Percentiles rank a stretch among this genome's conserved stretches.
These are phyloP conservation scores for Acanthoscelides obtectus DNA, from an alignment of 2,888 invertebrate species.

Conservation along the genomic window DNA sequence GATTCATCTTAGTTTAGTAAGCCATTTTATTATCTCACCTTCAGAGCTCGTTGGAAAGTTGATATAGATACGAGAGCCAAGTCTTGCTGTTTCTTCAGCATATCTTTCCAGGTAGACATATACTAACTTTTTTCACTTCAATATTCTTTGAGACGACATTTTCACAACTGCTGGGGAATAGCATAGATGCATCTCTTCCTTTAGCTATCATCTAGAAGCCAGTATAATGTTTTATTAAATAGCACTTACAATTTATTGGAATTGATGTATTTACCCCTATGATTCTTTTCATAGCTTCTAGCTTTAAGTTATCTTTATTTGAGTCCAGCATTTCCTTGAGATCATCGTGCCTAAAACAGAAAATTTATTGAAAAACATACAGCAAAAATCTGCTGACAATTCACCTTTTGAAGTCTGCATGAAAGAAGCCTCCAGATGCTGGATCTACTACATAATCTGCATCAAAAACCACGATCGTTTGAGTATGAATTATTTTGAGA, in stretches of 20 bases:
- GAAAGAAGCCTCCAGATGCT: slow-evolving; percentile 85
- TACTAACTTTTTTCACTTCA: slow-evolving; percentile 97
- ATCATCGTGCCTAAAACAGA: slow-evolving; percentile 77
- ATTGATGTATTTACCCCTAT: slow-evolving; percentile 67
- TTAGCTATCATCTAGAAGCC: slow-evolving; percentile 89
- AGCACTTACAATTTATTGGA: not conserved
- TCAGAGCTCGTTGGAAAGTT: slow-evolving; percentile 96
- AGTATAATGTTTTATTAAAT: slow-evolving; percentile 2
- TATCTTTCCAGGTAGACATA: slow-evolving; percentile 98
- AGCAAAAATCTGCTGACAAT: slow-evolving; percentile 3
- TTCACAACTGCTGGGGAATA: slow-evolving; percentile 99
- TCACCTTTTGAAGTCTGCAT: slow-evolving; percentile 77
- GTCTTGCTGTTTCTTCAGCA: slow-evolving; percentile 99
- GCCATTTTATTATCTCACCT: too few relatives aligned
- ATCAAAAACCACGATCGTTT: slow-evolving; percentile 61
- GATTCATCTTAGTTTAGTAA: too few relatives aligned
- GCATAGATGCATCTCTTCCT: slow-evolving; percentile 96
- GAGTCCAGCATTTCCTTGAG: slow-evolving; percentile 97
- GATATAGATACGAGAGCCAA: slow-evolving; percentile 95
- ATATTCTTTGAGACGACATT: slow-evolving; percentile 99
- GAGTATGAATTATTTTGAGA: slow-evolving; percentile 56
- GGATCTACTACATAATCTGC: slow-evolving; percentile 79
- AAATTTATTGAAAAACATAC: slow-evolving; percentile 10
- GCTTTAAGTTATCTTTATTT: slow-evolving; percentile 92
- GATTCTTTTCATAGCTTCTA: slow-evolving; percentile 99